Evolutionary conservation across 2,797 vertebrate genomes (phyloP).

Genomic region (Enteromius viviparus): DNA sequence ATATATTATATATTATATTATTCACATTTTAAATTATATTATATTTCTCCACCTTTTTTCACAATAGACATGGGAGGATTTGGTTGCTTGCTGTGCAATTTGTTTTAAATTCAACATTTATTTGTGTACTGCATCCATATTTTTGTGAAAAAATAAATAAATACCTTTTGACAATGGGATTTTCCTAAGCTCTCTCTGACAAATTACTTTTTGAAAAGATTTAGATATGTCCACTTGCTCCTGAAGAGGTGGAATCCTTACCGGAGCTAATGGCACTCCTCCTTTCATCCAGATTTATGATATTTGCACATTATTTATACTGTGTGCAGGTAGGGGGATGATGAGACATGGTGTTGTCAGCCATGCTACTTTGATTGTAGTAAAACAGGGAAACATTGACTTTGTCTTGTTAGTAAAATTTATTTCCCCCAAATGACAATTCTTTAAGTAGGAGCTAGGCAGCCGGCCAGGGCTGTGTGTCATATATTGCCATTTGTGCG

Average conservation of each 20-base stretch:
- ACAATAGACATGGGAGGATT: background rate
- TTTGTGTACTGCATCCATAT: background rate
- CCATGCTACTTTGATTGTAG: slow-evolving; percentile 82
- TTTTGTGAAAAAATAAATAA: background rate
- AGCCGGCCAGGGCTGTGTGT: slow-evolving; percentile 80
- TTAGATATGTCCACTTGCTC: slow-evolving; percentile 23
- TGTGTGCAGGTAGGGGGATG: slow-evolving; percentile 82
- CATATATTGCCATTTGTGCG: slow-evolving; percentile 80
- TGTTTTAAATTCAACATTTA: background rate
- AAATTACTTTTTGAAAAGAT: slow-evolving; percentile 21
- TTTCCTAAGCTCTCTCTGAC: background rate
- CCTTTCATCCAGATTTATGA: slow-evolving; percentile 73
- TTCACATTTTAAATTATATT: background rate
- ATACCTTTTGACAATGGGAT: background rate
- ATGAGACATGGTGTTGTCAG: slow-evolving; percentile 87
- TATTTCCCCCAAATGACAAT: slow-evolving; percentile 88
- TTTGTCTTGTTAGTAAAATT: slow-evolving; percentile 86
- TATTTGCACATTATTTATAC: slow-evolving; percentile 75
- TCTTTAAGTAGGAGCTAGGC: slow-evolving; percentile 86
- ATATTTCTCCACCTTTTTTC: background rate
- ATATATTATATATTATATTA: background rate
- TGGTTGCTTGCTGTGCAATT: background rate
- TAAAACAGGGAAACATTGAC: slow-evolving; percentile 89
- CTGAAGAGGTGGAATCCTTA: slow-evolving; percentile 25
- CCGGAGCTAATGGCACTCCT: slow-evolving; percentile 32